Conservation (phyloP, 2,797 vertebrate species). For the Parotocinclus haroldoi region DNA sequence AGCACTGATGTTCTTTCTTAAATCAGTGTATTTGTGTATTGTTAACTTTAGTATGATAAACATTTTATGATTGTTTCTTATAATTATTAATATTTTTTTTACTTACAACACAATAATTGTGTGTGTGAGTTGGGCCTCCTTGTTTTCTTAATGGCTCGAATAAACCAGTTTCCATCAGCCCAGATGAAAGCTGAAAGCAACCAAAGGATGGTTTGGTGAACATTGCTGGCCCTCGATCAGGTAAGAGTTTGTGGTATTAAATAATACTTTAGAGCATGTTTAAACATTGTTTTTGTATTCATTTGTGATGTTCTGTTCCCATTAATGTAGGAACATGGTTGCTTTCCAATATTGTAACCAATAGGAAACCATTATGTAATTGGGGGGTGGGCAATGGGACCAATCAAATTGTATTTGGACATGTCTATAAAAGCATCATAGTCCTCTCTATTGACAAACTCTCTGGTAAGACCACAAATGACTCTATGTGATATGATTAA, state of each 20-base stretch:
- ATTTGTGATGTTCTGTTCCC: no score
- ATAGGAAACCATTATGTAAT: slow-evolving; percentile 67
- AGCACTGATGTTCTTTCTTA: no score
- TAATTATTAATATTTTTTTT: no score
- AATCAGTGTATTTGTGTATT: no score
- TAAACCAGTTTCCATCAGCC: slow-evolving; percentile 82
- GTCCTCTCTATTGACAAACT: slow-evolving; percentile 78
- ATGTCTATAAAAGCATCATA: slow-evolving; percentile 75
- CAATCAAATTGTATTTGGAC: slow-evolving; percentile 80
- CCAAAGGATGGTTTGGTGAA: slow-evolving; percentile 91
- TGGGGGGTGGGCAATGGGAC: slow-evolving; percentile 80
- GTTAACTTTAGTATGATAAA: no score
- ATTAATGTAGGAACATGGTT: slow-evolving; percentile 73
- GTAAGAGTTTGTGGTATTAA: slow-evolving; percentile 53
- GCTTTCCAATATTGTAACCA: slow-evolving; percentile 74
- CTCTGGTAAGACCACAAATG: slow-evolving; percentile 61
- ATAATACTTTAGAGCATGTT: no score
- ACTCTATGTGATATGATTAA: no score
- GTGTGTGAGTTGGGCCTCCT: slow-evolving; percentile 88
- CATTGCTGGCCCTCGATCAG: slow-evolving; percentile 94
- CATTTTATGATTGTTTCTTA: no score
- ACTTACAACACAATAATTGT: slow-evolving; percentile 45
- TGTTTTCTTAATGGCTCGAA: slow-evolving; percentile 74
- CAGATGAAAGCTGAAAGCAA: slow-evolving; percentile 87
- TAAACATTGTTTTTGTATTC: no score